These are phyloP conservation scores for Musca vetustissima DNA, from an alignment of 1,140 invertebrate species.

Conservation along the genomic window DNA sequence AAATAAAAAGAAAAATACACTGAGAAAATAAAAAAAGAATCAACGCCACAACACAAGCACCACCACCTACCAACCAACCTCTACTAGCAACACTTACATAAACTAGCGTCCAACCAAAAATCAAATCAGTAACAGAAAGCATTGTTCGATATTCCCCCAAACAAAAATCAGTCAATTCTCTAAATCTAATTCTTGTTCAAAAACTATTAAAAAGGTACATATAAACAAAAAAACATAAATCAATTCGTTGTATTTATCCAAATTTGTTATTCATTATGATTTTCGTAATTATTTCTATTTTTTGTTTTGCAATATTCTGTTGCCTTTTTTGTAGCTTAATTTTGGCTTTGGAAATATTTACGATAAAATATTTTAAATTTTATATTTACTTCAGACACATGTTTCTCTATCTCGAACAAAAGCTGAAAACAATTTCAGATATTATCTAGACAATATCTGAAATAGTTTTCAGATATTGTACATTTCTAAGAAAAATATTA, in stretches of 20 bases:
- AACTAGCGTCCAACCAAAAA: background rate
- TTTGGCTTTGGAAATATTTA: conserved; percentile 6
- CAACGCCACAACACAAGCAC: conserved; percentile 1
- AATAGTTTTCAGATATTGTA: no score
- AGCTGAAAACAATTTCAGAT: no score
- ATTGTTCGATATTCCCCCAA: background rate
- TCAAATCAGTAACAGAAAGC: conserved; percentile 6
- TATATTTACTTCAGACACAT: no score
- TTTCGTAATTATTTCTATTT: background rate
- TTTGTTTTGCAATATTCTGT: background rate
- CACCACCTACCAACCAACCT: background rate
- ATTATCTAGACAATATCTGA: no score
- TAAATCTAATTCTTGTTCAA: conserved; percentile 13
- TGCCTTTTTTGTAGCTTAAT: background rate
- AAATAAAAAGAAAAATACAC: conserved; percentile 5
- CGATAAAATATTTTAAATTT: conserved; percentile 13
- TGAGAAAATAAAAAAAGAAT: no score
- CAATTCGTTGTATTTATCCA: conserved; percentile 9
- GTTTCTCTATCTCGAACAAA: no score
- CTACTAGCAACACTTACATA: no score
- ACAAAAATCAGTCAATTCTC: conserved; percentile 5
- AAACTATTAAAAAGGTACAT: conserved; percentile 10
- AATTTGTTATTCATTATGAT: conserved; percentile 10
- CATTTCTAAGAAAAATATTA: no score
- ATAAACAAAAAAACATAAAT: conserved; percentile 4